Percentiles rank a stretch among this genome's conserved stretches.
These are phyloP conservation scores for Drosophila sechellia DNA, from an alignment of 1,140 invertebrate genomes.

Conservation along the genomic window DNA sequence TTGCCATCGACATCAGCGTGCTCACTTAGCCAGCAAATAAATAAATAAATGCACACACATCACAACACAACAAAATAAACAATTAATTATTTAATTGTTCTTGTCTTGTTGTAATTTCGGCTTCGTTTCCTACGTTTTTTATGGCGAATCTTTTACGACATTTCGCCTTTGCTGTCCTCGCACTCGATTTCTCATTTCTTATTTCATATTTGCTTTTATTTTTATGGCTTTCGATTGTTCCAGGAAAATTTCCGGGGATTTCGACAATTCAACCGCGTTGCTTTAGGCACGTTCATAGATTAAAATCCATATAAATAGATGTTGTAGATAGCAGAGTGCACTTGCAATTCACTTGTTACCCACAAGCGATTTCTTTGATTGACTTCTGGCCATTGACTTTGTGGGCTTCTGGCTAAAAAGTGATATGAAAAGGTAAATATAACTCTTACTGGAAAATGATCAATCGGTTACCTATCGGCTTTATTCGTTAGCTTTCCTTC, in stretches of 20 bases:
- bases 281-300: slow-evolving; percentile 12
- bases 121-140: slow-evolving; percentile 39
- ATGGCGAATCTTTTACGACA: slow-evolving; percentile 67
- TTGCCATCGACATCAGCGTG: slow-evolving; percentile 9
- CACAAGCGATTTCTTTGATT: slow-evolving; percentile 18
- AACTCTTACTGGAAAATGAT: neutral
- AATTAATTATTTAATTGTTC: slow-evolving; percentile 57
- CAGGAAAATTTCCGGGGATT: slow-evolving; percentile 33
- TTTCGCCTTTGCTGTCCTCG: slow-evolving; percentile 24
- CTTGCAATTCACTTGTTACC: slow-evolving; percentile 30
- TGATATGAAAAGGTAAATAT: slow-evolving; percentile 17
- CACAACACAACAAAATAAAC: slow-evolving; percentile 19
- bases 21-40: slow-evolving; percentile 42
- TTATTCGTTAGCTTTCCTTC: neutral
- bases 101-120: slow-evolving; percentile 15
- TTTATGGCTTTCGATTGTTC: slow-evolving; percentile 50
- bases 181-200: slow-evolving; percentile 1
- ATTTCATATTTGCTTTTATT: slow-evolving; percentile 25
- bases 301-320: slow-evolving; percentile 21
- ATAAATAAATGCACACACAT: slow-evolving; percentile 47
- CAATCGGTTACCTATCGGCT: neutral
- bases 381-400: neutral
- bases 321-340: slow-evolving; percentile 13
- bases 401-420: neutral
- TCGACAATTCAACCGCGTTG: slow-evolving; percentile 35